Percentiles rank a stretch among this genome's conserved stretches.
Evolutionary conservation across 53 echinoderm and acorn worm species (phyloP).

Genomic region (Holothuria leucospilota): DNA sequence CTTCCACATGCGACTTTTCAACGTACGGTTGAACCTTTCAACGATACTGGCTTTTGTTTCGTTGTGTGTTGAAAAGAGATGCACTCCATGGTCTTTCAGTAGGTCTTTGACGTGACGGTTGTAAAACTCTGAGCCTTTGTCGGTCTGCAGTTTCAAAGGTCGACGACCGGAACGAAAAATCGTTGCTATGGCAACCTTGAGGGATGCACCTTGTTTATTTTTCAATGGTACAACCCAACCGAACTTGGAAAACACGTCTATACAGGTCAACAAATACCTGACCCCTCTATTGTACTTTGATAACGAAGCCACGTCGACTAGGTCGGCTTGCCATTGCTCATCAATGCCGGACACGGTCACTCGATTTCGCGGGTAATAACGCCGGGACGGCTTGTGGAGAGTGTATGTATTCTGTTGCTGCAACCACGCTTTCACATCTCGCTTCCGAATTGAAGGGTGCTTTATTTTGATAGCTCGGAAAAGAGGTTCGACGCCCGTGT

Average conservation of each 20-base stretch:
- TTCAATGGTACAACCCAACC: conserved; percentile 46
- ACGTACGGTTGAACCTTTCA: conserved; percentile 43
- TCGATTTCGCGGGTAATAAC: conserved; percentile 50
- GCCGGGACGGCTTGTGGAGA: conserved; percentile 40
- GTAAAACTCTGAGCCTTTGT: conserved; percentile 63
- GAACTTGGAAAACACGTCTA: conserved; percentile 58
- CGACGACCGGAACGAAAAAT: too few relatives aligned
- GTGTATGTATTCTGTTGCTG: conserved; percentile 28
- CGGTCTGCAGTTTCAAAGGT: conserved; percentile 32
- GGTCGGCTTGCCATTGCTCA: conserved; percentile 54
- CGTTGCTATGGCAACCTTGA: too few relatives aligned
- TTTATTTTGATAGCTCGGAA: too few relatives aligned
- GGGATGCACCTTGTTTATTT: conserved; percentile 19
- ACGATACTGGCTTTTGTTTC: conserved; percentile 50
- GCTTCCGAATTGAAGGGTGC: too few relatives aligned
- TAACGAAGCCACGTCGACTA: conserved; percentile 48
- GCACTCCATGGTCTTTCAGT: conserved; percentile 24
- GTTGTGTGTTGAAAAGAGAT: conserved; percentile 54
- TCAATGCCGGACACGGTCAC: conserved; percentile 60
- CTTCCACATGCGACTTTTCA: conserved; percentile 20
- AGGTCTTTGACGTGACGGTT: conserved; percentile 50
- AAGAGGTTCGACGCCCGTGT: too few relatives aligned
- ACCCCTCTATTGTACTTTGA: conserved; percentile 48
- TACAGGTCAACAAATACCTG: conserved; percentile 57
- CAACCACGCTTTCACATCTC: too few relatives aligned